Base-by-base conservation (phyloP, 2,113 vertebrate species). In the Deroptyus accipitrinus region DNA sequence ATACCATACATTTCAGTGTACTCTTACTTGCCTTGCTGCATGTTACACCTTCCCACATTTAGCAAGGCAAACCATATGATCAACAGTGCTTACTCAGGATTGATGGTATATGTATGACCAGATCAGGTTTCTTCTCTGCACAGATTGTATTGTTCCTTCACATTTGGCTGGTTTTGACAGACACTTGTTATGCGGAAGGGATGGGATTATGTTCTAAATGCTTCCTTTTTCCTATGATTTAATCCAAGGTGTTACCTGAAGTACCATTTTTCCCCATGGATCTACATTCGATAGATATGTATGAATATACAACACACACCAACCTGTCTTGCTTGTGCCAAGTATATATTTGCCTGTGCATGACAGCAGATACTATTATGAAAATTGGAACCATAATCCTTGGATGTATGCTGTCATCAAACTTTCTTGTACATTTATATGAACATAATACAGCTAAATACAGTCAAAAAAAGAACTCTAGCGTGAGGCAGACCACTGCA, bases 361-460 rank as follows among this genome's bases (percentile, higher is more conserved):
- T 0, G 0, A 30, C 6, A 3, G 3, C 18, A 49, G 17, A 41
- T 9, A 24, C 0, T 3, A 13, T 10, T 14, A n/a, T 12, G 19
- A 55, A 78, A 35, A 7, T 18, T 42, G 42, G 27, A 79, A 17
- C 8, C n/a, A n/a, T 16, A 44, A 24, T 57, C 30, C 28, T 70
- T 1, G 2, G 6, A 78, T 11, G 4, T 59, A 27, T 24, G 25
- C 8, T 72, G 27, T 25, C 39, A 76, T 81, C 27, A 61, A 27
- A 51, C 2, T 5, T 4, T 75, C 30, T 28, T 30, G 6, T 20
- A 68, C n/a, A 61, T 51, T 72, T 79, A 30, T 33, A n/a, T 7
- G 3, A 73, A 67, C 12, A 61, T 22, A 46, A 51, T 39, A 68
- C 23, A 54, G 27, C 1, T 55, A 80, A 89, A 51, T 14, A 33